phyloP scores from a whole-genome alignment of 1,140 invertebrate genomes.

The Pectinophora gossypiella region DNA sequence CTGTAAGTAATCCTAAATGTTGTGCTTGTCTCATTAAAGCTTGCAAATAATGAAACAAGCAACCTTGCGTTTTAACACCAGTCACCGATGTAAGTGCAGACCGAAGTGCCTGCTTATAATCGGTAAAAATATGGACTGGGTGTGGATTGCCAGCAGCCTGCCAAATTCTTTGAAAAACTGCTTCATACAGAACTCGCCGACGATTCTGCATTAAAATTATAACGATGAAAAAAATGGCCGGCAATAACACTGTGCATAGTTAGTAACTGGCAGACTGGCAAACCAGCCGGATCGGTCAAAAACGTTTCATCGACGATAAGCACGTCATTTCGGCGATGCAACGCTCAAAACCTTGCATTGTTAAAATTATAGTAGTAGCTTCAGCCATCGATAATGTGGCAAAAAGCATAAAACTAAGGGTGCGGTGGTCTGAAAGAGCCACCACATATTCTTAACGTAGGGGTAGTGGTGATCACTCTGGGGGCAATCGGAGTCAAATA shows the following conservation, averaged over 20 bases:
- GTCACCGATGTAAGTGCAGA: neutral
- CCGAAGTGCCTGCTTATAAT: neutral
- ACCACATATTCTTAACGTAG: too few species aligned
- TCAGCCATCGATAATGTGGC: neutral
- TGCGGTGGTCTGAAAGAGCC: neutral
- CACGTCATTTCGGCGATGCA: neutral
- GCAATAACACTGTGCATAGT: neutral
- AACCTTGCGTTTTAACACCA: neutral
- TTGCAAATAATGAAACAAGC: too few species aligned
- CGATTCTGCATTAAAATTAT: neutral
- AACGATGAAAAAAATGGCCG: neutral
- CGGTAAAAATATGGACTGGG: neutral
- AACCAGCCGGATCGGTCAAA: neutral
- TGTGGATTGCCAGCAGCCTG: neutral
- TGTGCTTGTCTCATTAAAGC: too few species aligned
- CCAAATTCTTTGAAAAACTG: conserved; percentile 1
- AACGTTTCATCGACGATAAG: neutral
- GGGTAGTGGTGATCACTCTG: too few species aligned
- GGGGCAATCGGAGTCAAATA: too few species aligned
- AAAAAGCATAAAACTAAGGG: neutral
- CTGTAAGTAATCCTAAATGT: too few species aligned
- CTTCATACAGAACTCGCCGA: neutral
- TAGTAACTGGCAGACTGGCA: neutral
- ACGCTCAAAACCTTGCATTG: neutral
- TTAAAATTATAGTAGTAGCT: neutral